These are phyloP conservation scores for Formica selysi DNA, from an alignment of 1,140 invertebrate genomes.

Conservation along the genomic window DNA sequence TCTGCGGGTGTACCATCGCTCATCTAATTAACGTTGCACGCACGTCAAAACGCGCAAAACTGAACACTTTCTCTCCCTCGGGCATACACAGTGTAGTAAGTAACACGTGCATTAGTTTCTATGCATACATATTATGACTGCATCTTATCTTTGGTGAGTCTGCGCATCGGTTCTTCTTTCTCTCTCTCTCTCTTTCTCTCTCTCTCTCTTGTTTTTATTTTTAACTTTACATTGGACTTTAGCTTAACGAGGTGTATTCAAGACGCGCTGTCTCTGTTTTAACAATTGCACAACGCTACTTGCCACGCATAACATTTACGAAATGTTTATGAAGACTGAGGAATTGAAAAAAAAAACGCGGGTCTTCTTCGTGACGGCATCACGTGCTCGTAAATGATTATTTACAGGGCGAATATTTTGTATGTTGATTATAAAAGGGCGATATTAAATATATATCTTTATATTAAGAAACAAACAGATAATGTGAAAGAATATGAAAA, in stretches of 20 bases:
- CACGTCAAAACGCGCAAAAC: too few species aligned
- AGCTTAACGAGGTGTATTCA: conserved; percentile 18
- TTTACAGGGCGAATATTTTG: neutral
- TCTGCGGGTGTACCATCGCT: neutral
- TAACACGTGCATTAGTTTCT: conserved; percentile 22
- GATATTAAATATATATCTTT: neutral
- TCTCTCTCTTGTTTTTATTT: conserved; percentile 26
- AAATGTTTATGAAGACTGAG: neutral
- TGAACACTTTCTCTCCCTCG: neutral
- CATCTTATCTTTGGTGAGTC: conserved; percentile 24
- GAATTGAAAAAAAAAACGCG: neutral
- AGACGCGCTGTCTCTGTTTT: conserved; percentile 16
- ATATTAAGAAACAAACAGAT: neutral
- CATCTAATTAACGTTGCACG: neutral
- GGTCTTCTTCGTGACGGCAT: neutral
- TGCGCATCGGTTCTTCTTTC: neutral
- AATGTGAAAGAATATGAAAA: too few species aligned
- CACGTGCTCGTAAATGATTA: neutral
- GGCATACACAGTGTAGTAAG: conserved; percentile 20
- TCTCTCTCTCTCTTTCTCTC: too few species aligned
- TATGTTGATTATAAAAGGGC: neutral
- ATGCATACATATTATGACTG: conserved; percentile 15
- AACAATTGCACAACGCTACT: conserved; percentile 10
- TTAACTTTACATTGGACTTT: conserved; percentile 12
- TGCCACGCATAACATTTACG: conserved; percentile 8